Percentiles rank a stretch among this genome's conserved stretches.
Conservation (phyloP, 2,888 invertebrate species). For the Tipula confusa region DNA sequence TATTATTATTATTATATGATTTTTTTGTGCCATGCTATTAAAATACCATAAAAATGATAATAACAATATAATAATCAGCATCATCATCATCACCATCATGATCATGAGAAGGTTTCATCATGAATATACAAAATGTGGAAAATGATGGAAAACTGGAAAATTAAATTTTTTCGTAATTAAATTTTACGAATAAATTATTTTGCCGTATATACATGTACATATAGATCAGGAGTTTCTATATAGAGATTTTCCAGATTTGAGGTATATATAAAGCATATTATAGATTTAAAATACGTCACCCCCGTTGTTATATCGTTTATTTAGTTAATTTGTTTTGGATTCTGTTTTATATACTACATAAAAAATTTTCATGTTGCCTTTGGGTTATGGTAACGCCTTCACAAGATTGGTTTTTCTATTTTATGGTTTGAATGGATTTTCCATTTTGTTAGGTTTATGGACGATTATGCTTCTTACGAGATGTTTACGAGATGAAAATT, state of each 20-base stretch:
- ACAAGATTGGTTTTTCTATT: constrained; percentile 27
- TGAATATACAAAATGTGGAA: neutral
- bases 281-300: neutral
- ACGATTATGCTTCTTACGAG: too few species aligned
- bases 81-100: too few species aligned
- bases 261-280: neutral
- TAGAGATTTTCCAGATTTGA: neutral
- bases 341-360: neutral
- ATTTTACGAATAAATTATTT: constrained; percentile 7
- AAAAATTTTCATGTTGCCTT: neutral
- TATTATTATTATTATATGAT: neutral
- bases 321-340: neutral
- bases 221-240: neutral
- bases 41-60: constrained; percentile 16
- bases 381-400: constrained; percentile 3
- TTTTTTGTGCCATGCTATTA: neutral
- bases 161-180: neutral
- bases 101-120: neutral
- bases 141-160: constrained; percentile 20
- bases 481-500: too few species aligned
- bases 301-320: neutral
- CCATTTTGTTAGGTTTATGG: too few species aligned
- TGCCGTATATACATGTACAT: neutral
- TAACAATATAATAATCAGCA: neutral
- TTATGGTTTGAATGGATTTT: too few species aligned